Evolutionary conservation across 2,888 invertebrate species (phyloP).

Genomic region (Ecliptopera silaceata): DNA sequence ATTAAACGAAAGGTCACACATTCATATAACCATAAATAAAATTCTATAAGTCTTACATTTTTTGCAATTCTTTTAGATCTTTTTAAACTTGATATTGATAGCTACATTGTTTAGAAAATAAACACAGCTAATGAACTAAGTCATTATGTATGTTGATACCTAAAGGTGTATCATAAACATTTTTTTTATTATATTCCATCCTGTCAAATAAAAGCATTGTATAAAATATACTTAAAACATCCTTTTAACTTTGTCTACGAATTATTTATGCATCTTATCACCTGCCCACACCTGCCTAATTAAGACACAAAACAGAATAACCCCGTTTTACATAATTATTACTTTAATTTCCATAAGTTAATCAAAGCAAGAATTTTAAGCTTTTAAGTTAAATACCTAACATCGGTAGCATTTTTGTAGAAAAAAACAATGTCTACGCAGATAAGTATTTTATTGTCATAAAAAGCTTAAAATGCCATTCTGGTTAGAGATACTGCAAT

Average conservation of each 20-base stretch:
- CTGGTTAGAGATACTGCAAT: no score
- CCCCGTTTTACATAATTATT: slow-evolving; percentile 19
- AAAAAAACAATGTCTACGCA: no score
- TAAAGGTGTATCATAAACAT: neutral
- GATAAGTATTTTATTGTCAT: no score
- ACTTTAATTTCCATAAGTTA: slow-evolving; percentile 8
- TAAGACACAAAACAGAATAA: slow-evolving; percentile 19
- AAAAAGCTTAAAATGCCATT: no score
- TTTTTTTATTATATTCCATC: neutral
- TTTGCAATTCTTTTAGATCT: no score
- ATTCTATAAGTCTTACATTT: no score
- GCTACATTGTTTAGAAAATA: no score
- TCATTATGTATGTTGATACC: neutral
- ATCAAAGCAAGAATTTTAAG: neutral
- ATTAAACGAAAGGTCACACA: no score
- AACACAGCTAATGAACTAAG: neutral
- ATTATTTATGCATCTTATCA: slow-evolving; percentile 18
- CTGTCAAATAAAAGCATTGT: neutral
- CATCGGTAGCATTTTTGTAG: no score
- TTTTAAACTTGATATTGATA: no score
- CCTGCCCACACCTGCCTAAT: slow-evolving; percentile 24
- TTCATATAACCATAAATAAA: no score
- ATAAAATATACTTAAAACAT: neutral
- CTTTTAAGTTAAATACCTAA: no score
- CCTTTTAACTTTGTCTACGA: neutral